Evolutionary conservation across 2,797 vertebrate species (phyloP), one percentile per base, ranked within the genome.

Genomic region (Stomatorhinus walkeri): DNA sequence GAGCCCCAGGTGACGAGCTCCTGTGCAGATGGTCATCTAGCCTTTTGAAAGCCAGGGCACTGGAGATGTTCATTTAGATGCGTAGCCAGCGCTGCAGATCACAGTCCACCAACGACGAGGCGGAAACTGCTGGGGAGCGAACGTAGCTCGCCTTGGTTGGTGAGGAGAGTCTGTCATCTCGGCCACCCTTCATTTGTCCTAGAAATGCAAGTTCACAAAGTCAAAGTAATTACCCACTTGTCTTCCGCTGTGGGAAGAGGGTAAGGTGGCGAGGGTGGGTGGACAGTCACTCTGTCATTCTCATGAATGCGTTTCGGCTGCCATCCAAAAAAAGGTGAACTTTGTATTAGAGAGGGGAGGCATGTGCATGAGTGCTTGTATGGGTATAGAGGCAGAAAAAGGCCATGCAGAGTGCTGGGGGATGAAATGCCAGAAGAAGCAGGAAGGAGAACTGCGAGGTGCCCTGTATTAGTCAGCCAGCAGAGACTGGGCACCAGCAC

Each of bases 91-190:
- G 59, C 87, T 56, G 68, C 81, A 64, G 87, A 90, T 72, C 56
- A 48, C 28, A 49, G n/a, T 68, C 61, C 48, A 72, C 32, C 46
- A 54, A 16, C 54, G 83, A 16, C 87, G 88, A 89, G 89, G 87
- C 83, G 81, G 24, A 85, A 76, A 59, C 36, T 64, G 89, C 89
- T 86, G 88, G 94, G 94, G 93, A 93, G 94, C 94, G 92, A 95
- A 94, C 94, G 94, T 94, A 93, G 94, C 94, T 92, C 92, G 91
- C 92, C 90, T 90, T 91, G 91, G 91, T 89, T 93, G 92, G 89
- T 89, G 90, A 94, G 91, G 92, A 92, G 91, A 90, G 91, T 90
- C 91, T 92, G 93, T 93, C 94, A 94, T 94, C 94, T 92, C 92
- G 92, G 91, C 91, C 91, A 90, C 93, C 93, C 93, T 90, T 91